Conservation (phyloP, 2,888 invertebrate genomes). For the Baronia brevicornis region DNA sequence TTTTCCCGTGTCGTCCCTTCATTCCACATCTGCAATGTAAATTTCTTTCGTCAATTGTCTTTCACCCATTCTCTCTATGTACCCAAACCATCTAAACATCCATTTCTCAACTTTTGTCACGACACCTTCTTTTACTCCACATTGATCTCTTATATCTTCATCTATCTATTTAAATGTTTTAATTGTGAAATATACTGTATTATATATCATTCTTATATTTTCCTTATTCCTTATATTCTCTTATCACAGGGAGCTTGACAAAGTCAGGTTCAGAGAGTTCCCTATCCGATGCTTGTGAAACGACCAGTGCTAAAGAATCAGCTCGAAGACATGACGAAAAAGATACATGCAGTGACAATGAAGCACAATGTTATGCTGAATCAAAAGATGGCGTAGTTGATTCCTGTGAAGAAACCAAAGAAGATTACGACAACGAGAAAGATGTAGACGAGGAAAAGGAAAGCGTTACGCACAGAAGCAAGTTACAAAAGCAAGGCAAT, state of each 20-base stretch:
- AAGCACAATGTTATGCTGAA: slow-evolving; percentile 42
- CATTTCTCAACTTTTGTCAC: too few species aligned
- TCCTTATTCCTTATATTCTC: background rate
- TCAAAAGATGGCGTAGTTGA: slow-evolving; percentile 34
- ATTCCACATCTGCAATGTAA: too few species aligned
- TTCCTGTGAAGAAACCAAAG: slow-evolving; percentile 52
- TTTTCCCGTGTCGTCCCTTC: too few species aligned
- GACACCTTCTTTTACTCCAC: too few species aligned
- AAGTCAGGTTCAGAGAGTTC: slow-evolving; percentile 94
- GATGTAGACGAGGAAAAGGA: slow-evolving; percentile 32
- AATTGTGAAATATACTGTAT: background rate
- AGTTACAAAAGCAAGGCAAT: slow-evolving; percentile 65
- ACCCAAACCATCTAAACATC: too few species aligned
- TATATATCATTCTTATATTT: background rate
- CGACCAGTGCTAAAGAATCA: slow-evolving; percentile 81
- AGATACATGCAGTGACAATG: slow-evolving; percentile 82
- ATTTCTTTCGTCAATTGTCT: too few species aligned
- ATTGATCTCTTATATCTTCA: too few species aligned
- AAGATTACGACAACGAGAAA: slow-evolving; percentile 53
- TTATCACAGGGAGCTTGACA: slow-evolving; percentile 60
- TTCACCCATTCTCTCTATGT: too few species aligned
- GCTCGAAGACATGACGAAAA: slow-evolving; percentile 82
- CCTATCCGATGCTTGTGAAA: slow-evolving; percentile 83
- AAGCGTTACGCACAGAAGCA: slow-evolving; percentile 29
- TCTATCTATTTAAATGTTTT: background rate